A percentile compares a stretch with the other conserved stretches of the same genome.
Conservation (phyloP, 2,888 invertebrate genomes). For the Tiliacea aurago region DNA sequence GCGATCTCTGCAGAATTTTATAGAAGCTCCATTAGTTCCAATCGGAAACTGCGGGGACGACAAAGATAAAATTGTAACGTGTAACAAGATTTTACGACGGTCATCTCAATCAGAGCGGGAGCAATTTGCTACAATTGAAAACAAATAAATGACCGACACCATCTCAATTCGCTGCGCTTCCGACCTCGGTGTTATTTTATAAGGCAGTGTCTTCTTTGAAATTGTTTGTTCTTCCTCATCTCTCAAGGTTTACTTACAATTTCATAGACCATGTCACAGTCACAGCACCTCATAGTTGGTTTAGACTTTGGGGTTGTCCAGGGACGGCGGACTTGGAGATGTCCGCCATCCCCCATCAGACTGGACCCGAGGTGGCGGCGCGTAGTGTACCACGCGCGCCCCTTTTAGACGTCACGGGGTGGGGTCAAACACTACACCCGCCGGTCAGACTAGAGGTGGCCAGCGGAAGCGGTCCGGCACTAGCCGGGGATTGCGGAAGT, state of each 20-base stretch:
- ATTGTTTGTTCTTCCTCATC: conserved; percentile 27
- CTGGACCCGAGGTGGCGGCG: too few relatives aligned
- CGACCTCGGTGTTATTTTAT: conserved; percentile 56
- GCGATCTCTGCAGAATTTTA: conserved; percentile 59
- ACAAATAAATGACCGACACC: conserved; percentile 81
- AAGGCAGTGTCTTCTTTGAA: conserved; percentile 30
- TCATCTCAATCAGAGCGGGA: conserved; percentile 81
- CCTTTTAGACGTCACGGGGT: too few relatives aligned
- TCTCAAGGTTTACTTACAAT: neutral
- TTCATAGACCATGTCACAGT: neutral
- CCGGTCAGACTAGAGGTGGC: too few relatives aligned
- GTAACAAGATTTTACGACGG: conserved; percentile 78
- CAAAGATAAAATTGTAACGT: conserved; percentile 74
- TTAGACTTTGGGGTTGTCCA: too few relatives aligned
- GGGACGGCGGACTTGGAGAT: too few relatives aligned
- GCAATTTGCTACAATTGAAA: conserved; percentile 85
- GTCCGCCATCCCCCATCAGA: too few relatives aligned
- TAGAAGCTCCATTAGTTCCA: conserved; percentile 68
- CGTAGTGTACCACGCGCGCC: too few relatives aligned
- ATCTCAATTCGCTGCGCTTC: conserved; percentile 72
- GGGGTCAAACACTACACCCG: too few relatives aligned
- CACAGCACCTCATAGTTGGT: too few relatives aligned
- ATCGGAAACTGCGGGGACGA: conserved; percentile 62
- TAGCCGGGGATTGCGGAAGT: too few relatives aligned
- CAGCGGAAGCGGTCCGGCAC: too few relatives aligned